Conservation (phyloP, 2,113 vertebrate species). For the Mormyrus iriodes region DNA sequence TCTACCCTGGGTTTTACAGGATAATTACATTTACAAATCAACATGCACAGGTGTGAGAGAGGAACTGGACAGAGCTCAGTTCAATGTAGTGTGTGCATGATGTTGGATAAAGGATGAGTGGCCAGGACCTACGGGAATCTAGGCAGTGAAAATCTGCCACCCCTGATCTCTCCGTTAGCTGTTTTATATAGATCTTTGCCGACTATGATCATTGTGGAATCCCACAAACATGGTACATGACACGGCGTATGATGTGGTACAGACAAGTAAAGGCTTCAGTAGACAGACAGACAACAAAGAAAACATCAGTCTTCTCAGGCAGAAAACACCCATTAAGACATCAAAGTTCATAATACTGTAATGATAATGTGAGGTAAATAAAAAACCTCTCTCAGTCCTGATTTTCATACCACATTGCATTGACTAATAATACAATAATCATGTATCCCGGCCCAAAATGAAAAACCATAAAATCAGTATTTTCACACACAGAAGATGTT, state of each 20-base stretch:
- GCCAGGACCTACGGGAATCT: background rate
- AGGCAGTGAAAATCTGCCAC: background rate
- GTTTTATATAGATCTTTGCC: background rate
- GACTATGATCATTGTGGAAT: background rate
- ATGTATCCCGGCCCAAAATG: background rate
- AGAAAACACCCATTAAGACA: background rate
- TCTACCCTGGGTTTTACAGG: background rate
- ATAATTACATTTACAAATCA: background rate
- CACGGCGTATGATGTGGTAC: background rate
- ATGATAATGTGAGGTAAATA: background rate
- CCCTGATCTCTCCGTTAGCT: background rate
- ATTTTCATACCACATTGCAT: background rate
- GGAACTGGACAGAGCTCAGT: background rate
- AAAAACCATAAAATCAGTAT: background rate
- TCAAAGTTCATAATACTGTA: background rate
- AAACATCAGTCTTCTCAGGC: background rate
- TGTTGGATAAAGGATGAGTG: background rate
- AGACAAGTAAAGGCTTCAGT: background rate
- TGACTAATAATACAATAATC: background rate
- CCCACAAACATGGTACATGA: background rate
- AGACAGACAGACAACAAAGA: background rate
- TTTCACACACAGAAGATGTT: background rate
- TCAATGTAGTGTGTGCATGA: background rate
- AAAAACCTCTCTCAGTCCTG: background rate
- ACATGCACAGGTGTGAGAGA: background rate